Percentiles rank a stretch among this genome's conserved stretches.
These are phyloP conservation scores for Henicopernis longicauda DNA, from an alignment of 2,113 vertebrate species.

Conservation along the genomic window DNA sequence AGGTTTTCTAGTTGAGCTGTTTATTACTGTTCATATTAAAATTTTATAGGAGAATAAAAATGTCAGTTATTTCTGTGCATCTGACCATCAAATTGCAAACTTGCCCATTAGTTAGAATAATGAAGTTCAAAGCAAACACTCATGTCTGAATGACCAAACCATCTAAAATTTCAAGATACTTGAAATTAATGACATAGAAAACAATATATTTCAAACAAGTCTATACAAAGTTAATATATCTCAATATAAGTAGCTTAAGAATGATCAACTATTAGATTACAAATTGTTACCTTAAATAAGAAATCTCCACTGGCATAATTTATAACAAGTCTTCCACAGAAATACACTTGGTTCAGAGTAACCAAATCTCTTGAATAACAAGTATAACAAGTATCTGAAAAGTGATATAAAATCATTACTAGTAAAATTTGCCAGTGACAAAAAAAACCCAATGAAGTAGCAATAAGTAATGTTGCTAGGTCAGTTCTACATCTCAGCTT, in stretches of 20 bases:
- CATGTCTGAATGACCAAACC: not conserved
- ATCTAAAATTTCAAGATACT: not conserved
- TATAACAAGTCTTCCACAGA: not conserved
- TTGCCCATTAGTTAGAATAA: not conserved
- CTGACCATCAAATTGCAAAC: not conserved
- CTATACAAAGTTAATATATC: not conserved
- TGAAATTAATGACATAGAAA: not conserved
- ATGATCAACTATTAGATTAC: not conserved
- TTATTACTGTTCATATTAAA: not conserved
- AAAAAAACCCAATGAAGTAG: not conserved
- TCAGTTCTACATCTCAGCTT: not conserved
- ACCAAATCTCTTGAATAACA: not conserved
- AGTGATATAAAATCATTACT: not conserved
- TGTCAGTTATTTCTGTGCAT: not conserved
- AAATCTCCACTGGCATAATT: not conserved
- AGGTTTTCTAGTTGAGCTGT: slow-evolving; percentile 2
- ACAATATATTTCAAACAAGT: not conserved
- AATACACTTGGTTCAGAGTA: not conserved
- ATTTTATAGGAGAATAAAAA: not conserved
- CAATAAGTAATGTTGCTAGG: not conserved
- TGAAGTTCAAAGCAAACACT: not conserved
- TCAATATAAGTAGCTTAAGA: not conserved
- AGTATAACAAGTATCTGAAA: not conserved
- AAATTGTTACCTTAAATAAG: not conserved
- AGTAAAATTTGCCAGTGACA: not conserved